phyloP scores from a whole-genome alignment of 2,888 invertebrate species.

The Beris morrisii region DNA sequence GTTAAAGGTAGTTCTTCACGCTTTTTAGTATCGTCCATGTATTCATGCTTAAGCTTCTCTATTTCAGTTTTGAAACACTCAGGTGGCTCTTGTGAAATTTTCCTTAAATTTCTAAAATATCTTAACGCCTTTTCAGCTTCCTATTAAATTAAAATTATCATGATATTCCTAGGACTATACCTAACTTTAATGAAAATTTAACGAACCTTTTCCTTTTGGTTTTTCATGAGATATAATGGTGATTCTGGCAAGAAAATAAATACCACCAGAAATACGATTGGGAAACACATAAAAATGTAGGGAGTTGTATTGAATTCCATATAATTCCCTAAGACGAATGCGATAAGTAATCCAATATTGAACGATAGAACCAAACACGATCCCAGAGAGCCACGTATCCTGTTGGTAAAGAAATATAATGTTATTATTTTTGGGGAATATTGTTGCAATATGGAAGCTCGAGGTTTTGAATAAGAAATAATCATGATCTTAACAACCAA shows the following conservation, averaged over 20 bases:
- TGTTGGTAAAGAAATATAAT: conserved; percentile 33
- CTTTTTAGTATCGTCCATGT: conserved; percentile 35
- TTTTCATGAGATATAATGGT: conserved; percentile 48
- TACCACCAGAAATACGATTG: conserved; percentile 46
- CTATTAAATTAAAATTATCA: conserved; percentile 38
- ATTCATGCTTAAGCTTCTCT: conserved; percentile 45
- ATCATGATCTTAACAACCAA: no score
- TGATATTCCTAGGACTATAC: not conserved
- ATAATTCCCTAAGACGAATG: conserved; percentile 49
- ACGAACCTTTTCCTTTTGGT: conserved; percentile 43
- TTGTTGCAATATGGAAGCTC: no score
- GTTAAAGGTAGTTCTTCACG: not conserved
- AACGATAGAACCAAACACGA: conserved; percentile 49
- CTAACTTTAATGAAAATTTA: not conserved
- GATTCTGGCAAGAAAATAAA: conserved; percentile 52
- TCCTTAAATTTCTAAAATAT: conserved; percentile 49
- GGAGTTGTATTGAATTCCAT: conserved; percentile 47
- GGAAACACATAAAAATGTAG: conserved; percentile 43
- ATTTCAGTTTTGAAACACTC: conserved; percentile 48
- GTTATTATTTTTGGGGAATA: no score
- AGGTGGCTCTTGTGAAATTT: conserved; percentile 42
- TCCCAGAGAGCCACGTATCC: conserved; percentile 52
- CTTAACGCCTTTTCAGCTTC: conserved; percentile 50
- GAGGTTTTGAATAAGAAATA: no score
- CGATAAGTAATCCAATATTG: conserved; percentile 49